Base-by-base conservation (phyloP, 2,113 vertebrate genomes). In the Telmatochromis bifrenatus region DNA sequence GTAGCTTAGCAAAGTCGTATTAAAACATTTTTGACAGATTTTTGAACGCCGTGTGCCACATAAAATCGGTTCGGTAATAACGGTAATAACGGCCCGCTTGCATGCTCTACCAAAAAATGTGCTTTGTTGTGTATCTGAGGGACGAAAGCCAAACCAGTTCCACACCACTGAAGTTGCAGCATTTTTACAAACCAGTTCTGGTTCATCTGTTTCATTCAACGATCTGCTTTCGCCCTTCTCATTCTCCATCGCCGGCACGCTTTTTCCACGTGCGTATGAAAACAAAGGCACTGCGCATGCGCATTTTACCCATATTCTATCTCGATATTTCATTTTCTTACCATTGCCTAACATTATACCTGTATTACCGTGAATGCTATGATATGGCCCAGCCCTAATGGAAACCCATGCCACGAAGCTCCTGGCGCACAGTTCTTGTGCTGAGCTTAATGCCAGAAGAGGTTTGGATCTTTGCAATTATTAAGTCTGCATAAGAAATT, bases 171-270 rank as follows among this genome's bases (percentile, higher is more conserved):
- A 55, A 23, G 53, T 1, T 51, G 53, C 6, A 23, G 4, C 11
- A 55, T 55, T 28, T 56, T 58, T 9, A 58, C 13, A 58, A 58
- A 58, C 55, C 55, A 9, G 2, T 60, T 60, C 26, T 17, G 8
- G 56, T 60, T 28, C 26, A 58, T 58, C 55, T 4, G 55, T 9
- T 58, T 58, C 26, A 28, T 15, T 28, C 13, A 28, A 58, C 7
- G 1, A 28, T 15, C 55, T 0, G 1, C 55, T 31, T 58, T 58
- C 7, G 0, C 55, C 26, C 55, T 58, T 9, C 14, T 31, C 1
- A 0, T 58, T 17, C 26, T 58, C 0, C 2, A 2, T 31, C 5
- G 7, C 14, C 26, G 0, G 0, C 26, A 28, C 0, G 4, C 53
- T 55, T 55, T 55, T 23, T 55, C 53, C 53, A 23, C 1, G 2